Conservation (phyloP, 2,113 vertebrate species). For the Mesitornis unicolor region DNA sequence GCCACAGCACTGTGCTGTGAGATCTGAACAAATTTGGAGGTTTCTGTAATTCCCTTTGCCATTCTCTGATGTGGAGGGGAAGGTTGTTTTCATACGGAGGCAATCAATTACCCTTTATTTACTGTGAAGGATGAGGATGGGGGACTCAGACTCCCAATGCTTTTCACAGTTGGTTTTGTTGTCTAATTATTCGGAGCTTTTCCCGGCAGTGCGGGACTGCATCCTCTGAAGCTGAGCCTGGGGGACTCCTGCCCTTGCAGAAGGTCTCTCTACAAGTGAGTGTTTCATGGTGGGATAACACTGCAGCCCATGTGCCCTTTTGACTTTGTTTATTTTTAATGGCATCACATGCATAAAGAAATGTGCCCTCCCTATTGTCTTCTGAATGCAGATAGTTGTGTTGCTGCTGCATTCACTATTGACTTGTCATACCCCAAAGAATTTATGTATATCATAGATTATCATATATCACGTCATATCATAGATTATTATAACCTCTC, state of each 20-base stretch:
- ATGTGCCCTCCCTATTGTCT: not conserved
- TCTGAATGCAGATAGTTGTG: not conserved
- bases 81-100: not conserved
- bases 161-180: conserved; percentile 47
- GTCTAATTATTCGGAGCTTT: conserved; percentile 45
- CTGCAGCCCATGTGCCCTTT: not conserved
- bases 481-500: too few relatives aligned
- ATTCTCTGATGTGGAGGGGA: not conserved
- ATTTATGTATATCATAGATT: not conserved
- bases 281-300: not conserved
- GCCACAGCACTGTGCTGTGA: not conserved
- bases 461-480: too few relatives aligned
- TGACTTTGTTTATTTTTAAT: conserved; percentile 16
- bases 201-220: rapidly evolving
- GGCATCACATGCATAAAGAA: not conserved
- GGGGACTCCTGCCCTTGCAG: conserved; percentile 49
- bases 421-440: not conserved
- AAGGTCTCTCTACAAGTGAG: not conserved
- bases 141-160: conserved; percentile 31
- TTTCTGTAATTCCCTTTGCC: not conserved
- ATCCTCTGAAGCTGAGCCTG: not conserved
- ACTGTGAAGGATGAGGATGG: not conserved
- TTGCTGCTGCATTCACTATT: rapidly evolving
- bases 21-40: not conserved
- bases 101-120: conserved; percentile 49